These are phyloP conservation scores for Gallirallus australis DNA, from an alignment of 2,797 vertebrate species.

Conservation along the genomic window DNA sequence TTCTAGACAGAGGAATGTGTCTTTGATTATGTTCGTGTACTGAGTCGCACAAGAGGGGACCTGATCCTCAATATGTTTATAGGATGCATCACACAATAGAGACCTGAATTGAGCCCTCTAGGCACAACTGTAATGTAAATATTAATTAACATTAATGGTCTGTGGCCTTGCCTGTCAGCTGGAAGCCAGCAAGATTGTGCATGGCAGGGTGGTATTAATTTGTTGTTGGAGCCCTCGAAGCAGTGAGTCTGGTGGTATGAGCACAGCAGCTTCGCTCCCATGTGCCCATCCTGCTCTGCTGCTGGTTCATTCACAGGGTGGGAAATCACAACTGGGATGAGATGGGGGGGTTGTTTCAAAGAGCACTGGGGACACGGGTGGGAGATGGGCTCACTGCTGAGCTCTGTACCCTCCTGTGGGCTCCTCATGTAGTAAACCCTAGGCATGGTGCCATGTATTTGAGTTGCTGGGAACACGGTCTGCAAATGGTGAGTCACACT, in stretches of 20 bases:
- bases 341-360: background rate
- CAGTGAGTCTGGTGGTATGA: background rate
- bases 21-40: background rate
- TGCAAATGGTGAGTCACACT: background rate
- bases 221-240: background rate
- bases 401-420: background rate
- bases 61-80: slow-evolving; percentile 19
- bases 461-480: accelerated
- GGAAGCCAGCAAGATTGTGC: slow-evolving; percentile 27
- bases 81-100: background rate
- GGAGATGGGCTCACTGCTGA: background rate
- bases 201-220: background rate
- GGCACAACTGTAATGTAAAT: slow-evolving; percentile 63
- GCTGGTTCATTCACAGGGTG: background rate
- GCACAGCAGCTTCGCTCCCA: background rate
- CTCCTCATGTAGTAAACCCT: background rate
- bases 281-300: background rate
- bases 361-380: background rate
- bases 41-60: slow-evolving; percentile 11
- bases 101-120: slow-evolving; percentile 29
- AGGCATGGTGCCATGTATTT: background rate
- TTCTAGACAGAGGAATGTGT: background rate
- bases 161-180: slow-evolving; percentile 50
- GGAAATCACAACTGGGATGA: background rate
- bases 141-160: slow-evolving; percentile 71